Base-by-base conservation (phyloP, 2,888 invertebrate species). In the Endomychus coccineus region DNA sequence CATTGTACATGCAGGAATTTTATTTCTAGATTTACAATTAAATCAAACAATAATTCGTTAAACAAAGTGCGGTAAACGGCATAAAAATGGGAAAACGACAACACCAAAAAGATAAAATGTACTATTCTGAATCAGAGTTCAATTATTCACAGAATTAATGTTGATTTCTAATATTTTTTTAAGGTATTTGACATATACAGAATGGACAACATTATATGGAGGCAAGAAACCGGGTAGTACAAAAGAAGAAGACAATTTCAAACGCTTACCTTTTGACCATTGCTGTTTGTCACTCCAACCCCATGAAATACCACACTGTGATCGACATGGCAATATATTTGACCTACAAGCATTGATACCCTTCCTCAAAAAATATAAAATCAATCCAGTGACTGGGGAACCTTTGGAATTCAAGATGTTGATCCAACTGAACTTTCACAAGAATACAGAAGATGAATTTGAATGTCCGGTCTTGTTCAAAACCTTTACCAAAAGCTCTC, bases 381-480 rank as follows among this genome's bases (percentile, higher is more conserved):
- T 87, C 2, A 95, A 96, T 68, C 97, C 98, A 15, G 85, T 92
- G 0, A 89, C 89, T 16, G 97, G 97, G 25, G 86, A 86, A 74
- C 78, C 87, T 55, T 62, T 89, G 45, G 87, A 89, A 49, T 69
- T 82, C 0, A 94, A 92, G 62, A 73, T 80, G 1, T 64, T 98
- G 32, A 75, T 83, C 15, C 89, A 91, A 57, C 64, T 98, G 16
- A 87, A 86, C 51, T 91, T 97, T 56, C 76, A 81, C 56, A 91
- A 89, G 63, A 95, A 94, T 69, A 65, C 75, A 28, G 79, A 86
- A 48, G 83, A 74, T 2, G 76, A 86, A 50, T 88, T 83, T 58
- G 94, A 96, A 58, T 97, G 96, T 52, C 96, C 96, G 0, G 92
- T 96, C 3, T 68, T 95, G 14, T 95, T 88, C 59, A 94, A 92